Base-by-base conservation (phyloP, 30 jellyfish, hydroid and myxozoan genomes). In the Aurelia sp. region DNA sequence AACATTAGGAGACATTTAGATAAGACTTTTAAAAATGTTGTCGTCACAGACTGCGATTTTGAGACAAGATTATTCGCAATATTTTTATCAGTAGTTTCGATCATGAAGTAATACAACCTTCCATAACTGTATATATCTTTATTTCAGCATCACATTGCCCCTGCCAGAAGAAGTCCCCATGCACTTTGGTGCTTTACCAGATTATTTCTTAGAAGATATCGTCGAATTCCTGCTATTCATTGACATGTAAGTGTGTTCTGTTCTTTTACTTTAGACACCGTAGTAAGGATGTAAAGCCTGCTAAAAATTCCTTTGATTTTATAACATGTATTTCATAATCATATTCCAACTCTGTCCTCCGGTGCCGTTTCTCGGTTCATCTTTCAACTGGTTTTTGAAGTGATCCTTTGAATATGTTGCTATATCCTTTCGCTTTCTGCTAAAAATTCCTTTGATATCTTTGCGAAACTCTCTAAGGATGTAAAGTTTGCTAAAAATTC, bases 161-260 rank as follows among this genome's bases (percentile, higher is more conserved):
- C 73, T 88, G 33, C 93, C 92, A 15, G 87, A 87, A 31, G 80
- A 75, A 27, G 98, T 88, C 5, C 96, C 96, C 31, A 24, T 83
- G 86, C 93, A 76, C 30, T 93, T 93, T 68, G 98, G 94, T 40
- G 90, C 96, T 44, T 35, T 93, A 76, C 98, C 98, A 5, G 98
- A 93, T 76, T 93, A 88, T 63, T 93, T 80, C 90, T 63, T 93
- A 4, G 98, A 93, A 82, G 98, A 93, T 93, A 84, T 93, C 67
- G 91, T 89, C 9, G 98, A 93, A 78, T 93, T 84, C 74, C 78
- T 93, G 31, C 79, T 93, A 77, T 93, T 93, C 74, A 78, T 88
- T 5, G 97, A 82, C 85, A 78, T 93, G 98, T 93, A 69, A 73
- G 98, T 87, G 7, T 51, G 11, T 35, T 9, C 55, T 44, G 9